Evolutionary conservation across 2,113 vertebrate genomes (phyloP), one percentile per base, ranked within the genome.

Genomic region (Callaeas wilsoni): DNA sequence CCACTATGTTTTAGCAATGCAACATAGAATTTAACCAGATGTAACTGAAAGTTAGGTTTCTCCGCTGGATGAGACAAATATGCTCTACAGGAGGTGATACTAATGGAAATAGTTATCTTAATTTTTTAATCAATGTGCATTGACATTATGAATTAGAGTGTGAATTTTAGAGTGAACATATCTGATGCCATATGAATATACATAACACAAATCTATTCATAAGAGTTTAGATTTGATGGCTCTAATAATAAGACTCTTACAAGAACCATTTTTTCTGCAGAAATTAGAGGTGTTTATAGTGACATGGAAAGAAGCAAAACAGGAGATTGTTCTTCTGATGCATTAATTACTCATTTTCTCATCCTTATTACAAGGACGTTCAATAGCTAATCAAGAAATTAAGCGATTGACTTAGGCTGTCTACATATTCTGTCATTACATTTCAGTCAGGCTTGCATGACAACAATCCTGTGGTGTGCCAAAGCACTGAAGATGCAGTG

Each of bases 261-360:
- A 88, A 96, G 80, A 80, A 86, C 59, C 62, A 37, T 63, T 56
- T 94, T 88, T 94, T 74, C 80, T 89, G 84, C 55, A 95, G 97
- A 96, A 93, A 93, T 70, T 46, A 55, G 91, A 93, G 50, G 47
- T 95, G 62, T 90, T 95, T 77, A 84, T 74, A 94, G 57, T 90
- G 57, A 49, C 50, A 84, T 41, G 37, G 56, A 95, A 84, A 83
- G 64, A 93, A 62, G 88, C 47, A 78, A 96, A 92, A 87, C 71
- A 95, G 87, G 33, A 63, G 16, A 46, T 59, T 70, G 18, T 75
- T 67, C 16, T 90, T 97, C 91, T 93, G 50, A 89, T 74, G 55
- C 70, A 90, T 74, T 68, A 82, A 85, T 90, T 93, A 70, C 63
- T 93, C 33, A 59, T 84, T 60, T 96, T 94, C 65, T 96, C 46